Conservation (phyloP, 2,113 vertebrate species). For the Empidonax alnorum region DNA sequence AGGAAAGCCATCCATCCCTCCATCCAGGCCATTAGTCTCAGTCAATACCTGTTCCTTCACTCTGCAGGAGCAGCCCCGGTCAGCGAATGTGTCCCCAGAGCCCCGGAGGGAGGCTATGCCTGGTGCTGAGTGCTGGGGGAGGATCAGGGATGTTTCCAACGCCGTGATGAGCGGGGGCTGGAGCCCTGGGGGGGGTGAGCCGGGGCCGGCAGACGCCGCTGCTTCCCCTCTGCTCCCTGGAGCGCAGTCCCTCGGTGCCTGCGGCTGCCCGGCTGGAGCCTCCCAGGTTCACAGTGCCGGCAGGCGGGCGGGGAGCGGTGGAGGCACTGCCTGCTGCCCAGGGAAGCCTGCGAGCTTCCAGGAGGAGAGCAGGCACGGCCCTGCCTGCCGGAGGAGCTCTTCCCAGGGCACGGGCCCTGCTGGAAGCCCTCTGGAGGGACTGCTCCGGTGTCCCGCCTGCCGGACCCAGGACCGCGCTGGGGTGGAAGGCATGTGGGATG, state of each 20-base stretch:
- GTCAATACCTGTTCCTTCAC: background rate
- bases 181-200: background rate
- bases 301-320: background rate
- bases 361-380: background rate
- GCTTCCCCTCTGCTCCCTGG: background rate
- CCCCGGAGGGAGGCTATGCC: background rate
- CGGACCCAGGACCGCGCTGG: background rate
- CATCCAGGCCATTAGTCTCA: background rate
- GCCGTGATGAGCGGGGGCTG: fast-evolving
- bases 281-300: background rate
- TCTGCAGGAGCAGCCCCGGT: fast-evolving
- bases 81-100: background rate
- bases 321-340: background rate
- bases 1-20: background rate
- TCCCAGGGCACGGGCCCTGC: background rate
- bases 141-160: background rate
- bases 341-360: background rate
- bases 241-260: background rate
- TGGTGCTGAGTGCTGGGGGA: no score
- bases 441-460: background rate
- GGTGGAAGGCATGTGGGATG: background rate
- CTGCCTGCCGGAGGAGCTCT: background rate
- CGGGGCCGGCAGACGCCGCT: background rate
- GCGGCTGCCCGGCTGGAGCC: background rate
- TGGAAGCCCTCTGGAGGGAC: background rate